Evolutionary conservation across 53 echinoderm and acorn worm genomes (phyloP).

Genomic region (Luidia sarsii): DNA sequence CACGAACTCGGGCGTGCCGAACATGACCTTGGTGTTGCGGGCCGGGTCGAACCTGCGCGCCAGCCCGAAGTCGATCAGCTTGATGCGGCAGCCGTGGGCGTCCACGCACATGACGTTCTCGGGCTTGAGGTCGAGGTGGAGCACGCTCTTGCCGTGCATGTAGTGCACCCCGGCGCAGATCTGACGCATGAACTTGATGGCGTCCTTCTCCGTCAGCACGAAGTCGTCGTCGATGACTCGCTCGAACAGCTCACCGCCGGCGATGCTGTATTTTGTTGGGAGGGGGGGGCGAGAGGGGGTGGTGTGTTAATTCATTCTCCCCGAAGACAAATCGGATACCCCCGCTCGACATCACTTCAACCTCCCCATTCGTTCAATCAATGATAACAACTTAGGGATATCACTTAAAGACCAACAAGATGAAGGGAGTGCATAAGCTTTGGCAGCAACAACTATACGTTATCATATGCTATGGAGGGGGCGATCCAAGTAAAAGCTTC

Average conservation of each 20-base stretch:
- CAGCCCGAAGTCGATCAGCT: constrained; percentile 96
- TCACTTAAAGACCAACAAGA: too few species aligned
- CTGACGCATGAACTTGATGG: constrained; percentile 95
- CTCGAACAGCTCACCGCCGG: constrained; percentile 93
- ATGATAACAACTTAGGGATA: too few species aligned
- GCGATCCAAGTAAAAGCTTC: too few species aligned
- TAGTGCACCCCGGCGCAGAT: constrained; percentile 96
- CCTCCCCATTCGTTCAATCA: too few species aligned
- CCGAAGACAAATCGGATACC: too few species aligned
- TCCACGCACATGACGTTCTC: constrained; percentile 97
- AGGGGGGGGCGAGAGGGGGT: neutral
- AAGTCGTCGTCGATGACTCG: constrained; percentile 98
- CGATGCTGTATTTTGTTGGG: constrained; percentile 70
- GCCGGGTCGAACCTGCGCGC: constrained; percentile 83
- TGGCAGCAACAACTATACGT: too few species aligned
- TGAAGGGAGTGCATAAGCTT: too few species aligned
- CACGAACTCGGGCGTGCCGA: constrained; percentile 98
- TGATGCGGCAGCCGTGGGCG: constrained; percentile 81
- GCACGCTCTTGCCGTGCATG: constrained; percentile 82
- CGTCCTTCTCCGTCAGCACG: constrained; percentile 86
- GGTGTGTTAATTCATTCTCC: neutral
- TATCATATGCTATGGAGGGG: too few species aligned
- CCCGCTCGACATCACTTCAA: too few species aligned
- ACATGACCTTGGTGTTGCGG: constrained; percentile 86
- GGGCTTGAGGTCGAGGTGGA: constrained; percentile 95